phyloP scores from a whole-genome alignment of 2,888 invertebrate species.

The Emmelina monodactyla region DNA sequence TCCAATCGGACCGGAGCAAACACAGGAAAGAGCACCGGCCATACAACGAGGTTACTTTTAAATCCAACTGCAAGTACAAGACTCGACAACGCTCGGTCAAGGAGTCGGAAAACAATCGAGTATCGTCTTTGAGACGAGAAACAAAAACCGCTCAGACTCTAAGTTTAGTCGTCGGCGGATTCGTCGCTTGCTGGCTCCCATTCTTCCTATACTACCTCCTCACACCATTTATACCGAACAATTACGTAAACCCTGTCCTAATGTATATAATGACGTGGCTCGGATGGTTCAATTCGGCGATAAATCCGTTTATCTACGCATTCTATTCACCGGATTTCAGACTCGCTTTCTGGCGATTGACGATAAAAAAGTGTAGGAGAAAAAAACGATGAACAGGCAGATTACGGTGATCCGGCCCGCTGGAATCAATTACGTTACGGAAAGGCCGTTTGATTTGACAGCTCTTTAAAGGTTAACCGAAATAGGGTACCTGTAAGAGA shows the following conservation, averaged over 20 bases:
- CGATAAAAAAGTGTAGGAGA: conserved; percentile 72
- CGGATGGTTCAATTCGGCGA: conserved; percentile 90
- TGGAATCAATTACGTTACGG: no score
- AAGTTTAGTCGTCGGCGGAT: conserved; percentile 87
- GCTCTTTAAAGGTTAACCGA: no score
- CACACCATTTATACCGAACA: conserved; percentile 76
- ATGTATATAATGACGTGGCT: conserved; percentile 85
- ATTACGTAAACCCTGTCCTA: conserved; percentile 68
- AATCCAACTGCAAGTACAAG: conserved; percentile 50
- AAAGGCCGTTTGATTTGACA: no score
- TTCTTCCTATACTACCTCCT: conserved; percentile 85
- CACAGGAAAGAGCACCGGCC: conserved; percentile 27
- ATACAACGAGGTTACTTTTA: conserved; percentile 50
- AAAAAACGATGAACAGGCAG: conserved; percentile 28
- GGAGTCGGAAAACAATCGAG: conserved; percentile 66
- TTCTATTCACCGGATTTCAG: conserved; percentile 89
- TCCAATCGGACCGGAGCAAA: conserved; percentile 36
- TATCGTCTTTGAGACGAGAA: conserved; percentile 77
- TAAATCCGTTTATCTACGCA: conserved; percentile 91
- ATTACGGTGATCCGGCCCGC: no score
- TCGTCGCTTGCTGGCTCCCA: conserved; percentile 88
- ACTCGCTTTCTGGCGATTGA: conserved; percentile 85
- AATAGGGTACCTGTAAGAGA: no score
- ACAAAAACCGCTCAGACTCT: conserved; percentile 89
- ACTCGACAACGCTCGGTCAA: conserved; percentile 61